A percentile compares a stretch with the other conserved stretches of the same genome.
Evolutionary conservation across 2,888 invertebrate species (phyloP).

Genomic region (Acleris cristana): DNA sequence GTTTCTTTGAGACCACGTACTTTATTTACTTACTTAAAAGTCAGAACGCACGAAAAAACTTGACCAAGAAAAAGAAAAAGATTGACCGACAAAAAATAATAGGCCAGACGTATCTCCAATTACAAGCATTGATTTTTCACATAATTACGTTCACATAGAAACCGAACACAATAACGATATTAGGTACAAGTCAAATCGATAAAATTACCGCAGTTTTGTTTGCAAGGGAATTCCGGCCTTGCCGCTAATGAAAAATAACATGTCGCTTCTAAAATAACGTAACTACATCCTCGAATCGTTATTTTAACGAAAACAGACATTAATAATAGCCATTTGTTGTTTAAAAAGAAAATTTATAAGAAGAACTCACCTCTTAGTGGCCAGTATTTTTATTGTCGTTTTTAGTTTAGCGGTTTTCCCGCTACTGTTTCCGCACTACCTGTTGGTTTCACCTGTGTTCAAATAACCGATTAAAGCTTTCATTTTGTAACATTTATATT

Average conservation of each 20-base stretch:
- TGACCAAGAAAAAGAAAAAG: not conserved
- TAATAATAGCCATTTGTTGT: not conserved
- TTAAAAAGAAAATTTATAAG: constrained; percentile 54
- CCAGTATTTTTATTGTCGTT: constrained; percentile 66
- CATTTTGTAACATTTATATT: constrained; percentile 75
- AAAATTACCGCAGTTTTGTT: constrained; percentile 84
- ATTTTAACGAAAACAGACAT: not conserved
- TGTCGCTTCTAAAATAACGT: not conserved
- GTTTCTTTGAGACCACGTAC: not conserved
- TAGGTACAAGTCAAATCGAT: constrained; percentile 77
- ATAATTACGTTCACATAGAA: constrained; percentile 61
- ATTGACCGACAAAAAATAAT: not conserved
- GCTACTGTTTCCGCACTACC: constrained; percentile 69
- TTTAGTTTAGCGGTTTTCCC: constrained; percentile 62
- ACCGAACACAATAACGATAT: constrained; percentile 63
- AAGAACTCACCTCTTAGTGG: constrained; percentile 58
- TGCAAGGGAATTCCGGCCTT: constrained; percentile 58
- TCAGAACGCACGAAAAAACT: not conserved
- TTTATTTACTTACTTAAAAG: not conserved
- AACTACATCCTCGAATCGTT: not conserved
- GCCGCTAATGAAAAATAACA: constrained; percentile 19
- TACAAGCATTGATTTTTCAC: constrained; percentile 50
- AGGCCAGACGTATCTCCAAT: not conserved
- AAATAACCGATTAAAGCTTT: constrained; percentile 59
- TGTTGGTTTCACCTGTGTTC: constrained; percentile 70